phyloP scores from a whole-genome alignment of 1,140 invertebrate genomes.

The Cecropterus lyciades region DNA sequence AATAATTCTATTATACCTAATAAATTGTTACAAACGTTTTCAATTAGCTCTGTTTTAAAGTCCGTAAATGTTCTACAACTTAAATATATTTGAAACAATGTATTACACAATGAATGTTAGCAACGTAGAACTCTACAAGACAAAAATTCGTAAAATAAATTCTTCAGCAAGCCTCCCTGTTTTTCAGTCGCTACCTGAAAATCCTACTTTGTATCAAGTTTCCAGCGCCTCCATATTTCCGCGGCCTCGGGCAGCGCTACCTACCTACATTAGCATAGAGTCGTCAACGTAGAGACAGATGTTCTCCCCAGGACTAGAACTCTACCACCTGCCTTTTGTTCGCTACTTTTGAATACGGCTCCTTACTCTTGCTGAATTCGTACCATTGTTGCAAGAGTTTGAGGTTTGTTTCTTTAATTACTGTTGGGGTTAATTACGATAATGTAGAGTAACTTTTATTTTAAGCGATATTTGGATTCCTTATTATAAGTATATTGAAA shows the following conservation, averaged over 20 bases:
- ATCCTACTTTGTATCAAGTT: constrained; percentile 78
- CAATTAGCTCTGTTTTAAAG: too few species aligned
- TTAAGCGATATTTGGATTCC: too few species aligned
- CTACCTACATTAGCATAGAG: constrained; percentile 24
- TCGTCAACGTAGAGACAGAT: constrained; percentile 21
- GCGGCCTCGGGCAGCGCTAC: constrained; percentile 46
- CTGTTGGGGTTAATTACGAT: constrained; percentile 10
- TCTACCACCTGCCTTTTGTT: constrained; percentile 21
- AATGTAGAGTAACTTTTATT: too few species aligned
- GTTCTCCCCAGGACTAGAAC: constrained; percentile 13
- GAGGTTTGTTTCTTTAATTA: constrained; percentile 22
- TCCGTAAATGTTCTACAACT: too few species aligned
- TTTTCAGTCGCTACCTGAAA: constrained; percentile 68
- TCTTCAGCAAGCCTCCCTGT: background rate
- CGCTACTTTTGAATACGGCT: constrained; percentile 14
- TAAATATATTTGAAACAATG: too few species aligned
- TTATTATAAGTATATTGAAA: too few species aligned
- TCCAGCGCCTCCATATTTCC: constrained; percentile 74
- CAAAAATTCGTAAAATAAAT: background rate
- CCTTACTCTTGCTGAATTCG: constrained; percentile 13
- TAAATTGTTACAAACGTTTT: too few species aligned
- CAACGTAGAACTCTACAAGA: background rate
- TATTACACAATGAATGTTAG: too few species aligned
- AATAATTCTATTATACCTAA: too few species aligned
- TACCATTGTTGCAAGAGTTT: constrained; percentile 3